Base-by-base conservation (phyloP, 2,888 invertebrate species). In the Caenorhabditis macrosperma region DNA sequence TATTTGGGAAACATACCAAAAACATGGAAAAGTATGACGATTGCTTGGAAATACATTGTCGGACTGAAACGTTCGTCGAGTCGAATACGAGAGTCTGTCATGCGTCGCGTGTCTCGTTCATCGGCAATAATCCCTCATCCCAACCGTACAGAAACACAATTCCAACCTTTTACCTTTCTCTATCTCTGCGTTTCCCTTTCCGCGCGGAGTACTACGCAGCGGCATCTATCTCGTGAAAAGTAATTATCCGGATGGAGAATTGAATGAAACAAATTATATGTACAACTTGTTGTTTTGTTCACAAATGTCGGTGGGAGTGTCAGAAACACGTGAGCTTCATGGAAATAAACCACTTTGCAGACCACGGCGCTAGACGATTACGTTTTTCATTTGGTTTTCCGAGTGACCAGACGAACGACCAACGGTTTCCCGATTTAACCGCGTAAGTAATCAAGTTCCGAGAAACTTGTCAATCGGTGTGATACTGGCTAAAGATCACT, bases 341-440 rank as follows among this genome's bases (percentile, higher is more conserved):
- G 5, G 44, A 44, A 44, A 17, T n/a, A 17, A 10, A 44, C 2
- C 15, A 38, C 9, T 3, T 44, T 38, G 38, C 38, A 38, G 15
- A 44, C 54, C 44, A 55, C 30, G 26, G 9, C 5, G 15, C 17
- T 33, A 20, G 55, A 22, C 28, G 17, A 38, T 57, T 22, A 50
- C 68, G 50, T 20, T 33, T 60, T 60, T 60, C 41, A 69, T 60
- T 69, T 15, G 52, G 60, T 69, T 69, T 69, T 20, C 7, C n/a
- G n/a, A n/a, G n/a, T n/a, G n/a, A n/a, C n/a, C 9, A 52, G 50
- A 52, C 59, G 68, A 68, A 68, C 59, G 59, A 59, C 48, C 17
- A 59, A 60, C 22, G 17, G 4, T 41, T 9, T 7, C 7, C 17
- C n/a, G n/a, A n/a, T n/a, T n/a, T n/a, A n/a, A n/a, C n/a, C n/a